Conservation (phyloP, 2,888 invertebrate species). For the Drosophila picticornis region DNA sequence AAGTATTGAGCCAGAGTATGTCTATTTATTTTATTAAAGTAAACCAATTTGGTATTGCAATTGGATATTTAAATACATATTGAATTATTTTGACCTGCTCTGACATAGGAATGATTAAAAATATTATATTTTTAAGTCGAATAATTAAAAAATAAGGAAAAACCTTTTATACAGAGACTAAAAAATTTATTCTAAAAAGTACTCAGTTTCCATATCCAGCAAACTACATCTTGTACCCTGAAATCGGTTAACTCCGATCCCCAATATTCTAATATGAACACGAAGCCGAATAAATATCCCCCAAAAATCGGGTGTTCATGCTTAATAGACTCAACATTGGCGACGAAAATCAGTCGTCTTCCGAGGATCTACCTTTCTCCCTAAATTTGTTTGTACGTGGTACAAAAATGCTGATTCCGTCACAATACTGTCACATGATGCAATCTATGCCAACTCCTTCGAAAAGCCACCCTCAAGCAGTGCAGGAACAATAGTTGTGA, state of each 20-base stretch:
- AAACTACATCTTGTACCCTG: not conserved
- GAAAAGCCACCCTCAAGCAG: not conserved
- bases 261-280: not conserved
- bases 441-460: not conserved
- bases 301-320: not conserved
- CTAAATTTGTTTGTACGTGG: not conserved
- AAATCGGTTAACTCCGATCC: not conserved
- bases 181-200: not conserved
- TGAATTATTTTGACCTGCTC: not conserved
- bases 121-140: not conserved
- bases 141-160: not conserved
- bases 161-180: not conserved
- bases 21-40: conserved; percentile 86
- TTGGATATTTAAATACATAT: not conserved
- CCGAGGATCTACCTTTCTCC: not conserved
- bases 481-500: not conserved
- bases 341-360: not conserved
- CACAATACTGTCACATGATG: not conserved
- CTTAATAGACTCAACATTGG: not conserved
- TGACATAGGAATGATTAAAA: not conserved
- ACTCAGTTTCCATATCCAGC: no score
- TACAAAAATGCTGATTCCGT: fast-evolving
- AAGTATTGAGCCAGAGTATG: conserved; percentile 96
- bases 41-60: conserved; percentile 21
- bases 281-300: not conserved